Percentiles rank a stretch among this genome's conserved stretches.
These are phyloP conservation scores for Pachyramphus minor DNA, from an alignment of 2,113 vertebrate species.

Conservation along the genomic window DNA sequence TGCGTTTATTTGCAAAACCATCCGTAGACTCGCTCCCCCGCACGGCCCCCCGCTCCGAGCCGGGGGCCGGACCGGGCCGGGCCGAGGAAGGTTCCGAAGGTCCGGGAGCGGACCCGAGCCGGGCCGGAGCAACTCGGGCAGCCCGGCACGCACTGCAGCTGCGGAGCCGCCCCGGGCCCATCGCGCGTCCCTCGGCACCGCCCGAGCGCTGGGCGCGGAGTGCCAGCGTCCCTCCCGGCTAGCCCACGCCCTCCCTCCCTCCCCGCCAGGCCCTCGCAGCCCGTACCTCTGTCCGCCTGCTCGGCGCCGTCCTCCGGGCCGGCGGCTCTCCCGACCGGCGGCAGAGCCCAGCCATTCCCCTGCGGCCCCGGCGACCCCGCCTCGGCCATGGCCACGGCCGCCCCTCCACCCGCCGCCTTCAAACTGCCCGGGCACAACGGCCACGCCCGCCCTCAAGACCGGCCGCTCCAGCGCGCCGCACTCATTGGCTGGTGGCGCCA, in stretches of 20 bases:
- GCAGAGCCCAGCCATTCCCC: not conserved
- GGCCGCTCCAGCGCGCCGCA: too few relatives aligned
- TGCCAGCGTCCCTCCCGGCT: not conserved
- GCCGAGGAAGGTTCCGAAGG: not conserved
- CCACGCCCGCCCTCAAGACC: not conserved
- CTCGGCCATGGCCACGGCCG: not conserved
- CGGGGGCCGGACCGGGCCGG: not conserved
- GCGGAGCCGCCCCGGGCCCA: too few relatives aligned
- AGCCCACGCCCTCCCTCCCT: too few relatives aligned
- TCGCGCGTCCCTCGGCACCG: not conserved
- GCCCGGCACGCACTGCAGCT: not conserved
- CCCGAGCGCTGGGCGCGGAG: not conserved
- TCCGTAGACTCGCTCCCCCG: fast-evolving
- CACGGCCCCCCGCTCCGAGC: not conserved
- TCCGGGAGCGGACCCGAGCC: not conserved
- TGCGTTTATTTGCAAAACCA: not conserved
- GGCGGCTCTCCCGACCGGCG: not conserved
- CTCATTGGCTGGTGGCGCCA: not conserved
- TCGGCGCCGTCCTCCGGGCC: not conserved
- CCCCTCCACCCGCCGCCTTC: not conserved
- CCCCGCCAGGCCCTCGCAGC: not conserved
- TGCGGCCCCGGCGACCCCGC: not conserved
- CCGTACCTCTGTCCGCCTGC: not conserved
- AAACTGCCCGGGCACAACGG: not conserved
- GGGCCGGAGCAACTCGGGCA: not conserved